phyloP scores from a whole-genome alignment of 2,113 vertebrate species.

The Heterotis niloticus region DNA sequence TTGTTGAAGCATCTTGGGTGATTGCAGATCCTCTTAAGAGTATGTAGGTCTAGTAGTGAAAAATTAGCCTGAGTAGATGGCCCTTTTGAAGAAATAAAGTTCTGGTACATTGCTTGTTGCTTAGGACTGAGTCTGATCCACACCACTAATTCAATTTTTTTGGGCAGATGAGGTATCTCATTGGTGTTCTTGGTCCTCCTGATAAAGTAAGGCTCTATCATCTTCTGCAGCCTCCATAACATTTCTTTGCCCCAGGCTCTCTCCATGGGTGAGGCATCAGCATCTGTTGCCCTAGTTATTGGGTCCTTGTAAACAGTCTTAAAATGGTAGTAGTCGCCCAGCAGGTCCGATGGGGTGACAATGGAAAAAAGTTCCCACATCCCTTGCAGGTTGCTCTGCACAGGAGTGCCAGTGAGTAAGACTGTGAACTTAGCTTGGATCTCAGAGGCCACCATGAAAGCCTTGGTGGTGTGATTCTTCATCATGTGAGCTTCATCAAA shows the following conservation, averaged over 20 bases:
- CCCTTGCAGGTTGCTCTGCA: constrained; percentile 91
- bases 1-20: constrained; percentile 71
- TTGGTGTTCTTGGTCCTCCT: constrained; percentile 72
- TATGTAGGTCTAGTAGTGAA: constrained; percentile 75
- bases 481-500: constrained; percentile 95
- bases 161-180: constrained; percentile 76
- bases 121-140: constrained; percentile 82
- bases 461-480: constrained; percentile 82
- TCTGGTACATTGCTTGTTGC: constrained; percentile 89
- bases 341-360: constrained; percentile 81
- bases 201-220: constrained; percentile 85
- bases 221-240: constrained; percentile 83
- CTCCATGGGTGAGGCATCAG: constrained; percentile 83
- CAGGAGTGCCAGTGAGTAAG: constrained; percentile 88
- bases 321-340: constrained; percentile 88
- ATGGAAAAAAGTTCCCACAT: constrained; percentile 94
- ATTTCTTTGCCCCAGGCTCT: constrained; percentile 84
- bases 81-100: constrained; percentile 89
- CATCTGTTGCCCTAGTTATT: constrained; percentile 85
- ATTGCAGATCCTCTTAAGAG: constrained; percentile 93
- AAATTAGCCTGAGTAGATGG: constrained; percentile 76
- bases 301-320: constrained; percentile 87
- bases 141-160: constrained; percentile 92
- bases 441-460: constrained; percentile 69
- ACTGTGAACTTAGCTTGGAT: constrained; percentile 75